Conservation (phyloP, 2,113 vertebrate species). For the Poeciliopsis retropinna region DNA sequence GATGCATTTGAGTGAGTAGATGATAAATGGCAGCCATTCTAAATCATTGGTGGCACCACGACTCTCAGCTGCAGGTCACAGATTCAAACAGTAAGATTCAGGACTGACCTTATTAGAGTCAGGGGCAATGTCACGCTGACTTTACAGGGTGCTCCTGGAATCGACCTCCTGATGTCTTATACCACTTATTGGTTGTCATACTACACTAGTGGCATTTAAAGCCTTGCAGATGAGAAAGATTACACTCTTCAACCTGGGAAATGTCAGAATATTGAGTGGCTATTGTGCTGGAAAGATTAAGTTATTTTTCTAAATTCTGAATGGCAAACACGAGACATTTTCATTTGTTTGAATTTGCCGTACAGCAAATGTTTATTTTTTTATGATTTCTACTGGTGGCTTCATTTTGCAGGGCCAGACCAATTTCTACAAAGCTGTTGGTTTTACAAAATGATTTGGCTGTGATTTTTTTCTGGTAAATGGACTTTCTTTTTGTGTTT, state of each 20-base stretch:
- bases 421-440: background rate
- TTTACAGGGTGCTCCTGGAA: conserved; percentile 29
- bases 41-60: conserved; percentile 15
- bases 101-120: conserved; percentile 50
- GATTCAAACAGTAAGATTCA: conserved; percentile 24
- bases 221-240: conserved; percentile 3
- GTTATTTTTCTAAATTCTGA: background rate
- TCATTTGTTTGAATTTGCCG: background rate
- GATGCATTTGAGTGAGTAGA: background rate
- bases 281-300: background rate
- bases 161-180: conserved; percentile 19
- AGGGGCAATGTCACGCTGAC: conserved; percentile 24
- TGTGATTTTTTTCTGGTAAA: background rate
- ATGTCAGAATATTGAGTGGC: background rate
- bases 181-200: conserved; percentile 35
- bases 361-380: background rate
- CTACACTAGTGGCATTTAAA: conserved; percentile 35
- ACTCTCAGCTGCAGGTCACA: conserved; percentile 15
- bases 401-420: background rate
- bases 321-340: background rate
- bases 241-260: conserved; percentile 7
- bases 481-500: background rate
- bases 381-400: background rate
- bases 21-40: background rate
- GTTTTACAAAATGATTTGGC: background rate